These are phyloP conservation scores for Dryococelus australis DNA, from an alignment of 2,888 invertebrate genomes.

Conservation along the genomic window DNA sequence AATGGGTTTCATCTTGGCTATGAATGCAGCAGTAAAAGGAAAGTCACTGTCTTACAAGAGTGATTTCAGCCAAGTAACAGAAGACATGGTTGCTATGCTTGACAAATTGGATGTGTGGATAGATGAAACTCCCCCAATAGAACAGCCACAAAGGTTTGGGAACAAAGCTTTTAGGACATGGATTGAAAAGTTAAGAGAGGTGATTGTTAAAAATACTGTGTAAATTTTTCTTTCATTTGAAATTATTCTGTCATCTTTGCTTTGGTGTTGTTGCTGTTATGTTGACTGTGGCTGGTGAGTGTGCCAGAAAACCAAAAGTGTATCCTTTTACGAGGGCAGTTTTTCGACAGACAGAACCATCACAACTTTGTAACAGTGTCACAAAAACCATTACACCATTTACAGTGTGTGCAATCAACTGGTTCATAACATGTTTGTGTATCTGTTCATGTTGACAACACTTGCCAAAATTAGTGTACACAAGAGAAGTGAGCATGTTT, in stretches of 20 bases:
- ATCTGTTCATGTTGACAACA: no score
- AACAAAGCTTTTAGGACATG: conserved; percentile 91
- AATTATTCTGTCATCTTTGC: background rate
- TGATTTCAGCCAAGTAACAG: conserved; percentile 66
- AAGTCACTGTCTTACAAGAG: conserved; percentile 74
- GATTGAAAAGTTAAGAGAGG: conserved; percentile 73
- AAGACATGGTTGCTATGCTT: conserved; percentile 71
- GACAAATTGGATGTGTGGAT: conserved; percentile 75
- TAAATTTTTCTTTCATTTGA: background rate
- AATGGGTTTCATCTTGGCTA: conserved; percentile 84
- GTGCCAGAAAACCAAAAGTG: no score
- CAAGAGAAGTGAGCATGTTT: no score
- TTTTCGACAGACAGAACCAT: no score
- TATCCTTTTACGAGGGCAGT: no score
- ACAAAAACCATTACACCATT: no score
- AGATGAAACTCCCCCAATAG: conserved; percentile 84
- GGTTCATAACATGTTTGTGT: no score
- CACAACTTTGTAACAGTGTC: no score
- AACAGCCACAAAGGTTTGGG: conserved; percentile 96
- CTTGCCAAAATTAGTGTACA: no score
- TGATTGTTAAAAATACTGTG: conserved; percentile 52
- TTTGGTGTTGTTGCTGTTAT: background rate
- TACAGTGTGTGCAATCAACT: no score
- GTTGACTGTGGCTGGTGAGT: no score
- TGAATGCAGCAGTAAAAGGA: conserved; percentile 86